A percentile compares a stretch with the other conserved stretches of the same genome.
phyloP scores from a whole-genome alignment of 2,888 invertebrate species.

The Ophion slaviceki region DNA sequence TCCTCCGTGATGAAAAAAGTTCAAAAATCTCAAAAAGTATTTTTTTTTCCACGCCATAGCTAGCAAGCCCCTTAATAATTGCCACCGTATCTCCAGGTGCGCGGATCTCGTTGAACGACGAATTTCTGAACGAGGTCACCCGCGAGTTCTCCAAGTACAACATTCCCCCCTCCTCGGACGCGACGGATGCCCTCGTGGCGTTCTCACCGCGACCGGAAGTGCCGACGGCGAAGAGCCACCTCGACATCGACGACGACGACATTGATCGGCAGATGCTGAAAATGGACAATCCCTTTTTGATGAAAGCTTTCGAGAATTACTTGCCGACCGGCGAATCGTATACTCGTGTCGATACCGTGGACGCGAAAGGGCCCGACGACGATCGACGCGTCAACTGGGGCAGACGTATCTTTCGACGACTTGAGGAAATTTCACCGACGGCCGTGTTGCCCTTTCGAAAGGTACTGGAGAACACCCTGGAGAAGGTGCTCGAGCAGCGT shows the following conservation, averaged over 20 bases:
- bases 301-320: constrained; percentile 83
- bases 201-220: too few species aligned
- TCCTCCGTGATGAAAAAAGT: too few species aligned
- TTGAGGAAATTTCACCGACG: constrained; percentile 73
- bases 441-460: constrained; percentile 82
- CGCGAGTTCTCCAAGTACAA: constrained; percentile 75
- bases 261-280: constrained; percentile 76
- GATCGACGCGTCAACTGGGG: constrained; percentile 57
- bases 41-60: too few species aligned
- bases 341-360: constrained; percentile 68
- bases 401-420: constrained; percentile 68
- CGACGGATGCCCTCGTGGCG: constrained; percentile 55
- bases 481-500: constrained; percentile 82
- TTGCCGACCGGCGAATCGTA: constrained; percentile 73
- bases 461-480: constrained; percentile 82
- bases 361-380: constrained; percentile 54
- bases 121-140: constrained; percentile 75
- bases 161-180: constrained; percentile 61
- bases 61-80: neutral
- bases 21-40: neutral
- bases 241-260: constrained; percentile 73
- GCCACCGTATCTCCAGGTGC: constrained; percentile 64
- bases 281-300: constrained; percentile 82
- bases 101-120: constrained; percentile 75
- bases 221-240: neutral